phyloP scores from a whole-genome alignment of 1,140 invertebrate species.

The Steinernema khuongi region DNA sequence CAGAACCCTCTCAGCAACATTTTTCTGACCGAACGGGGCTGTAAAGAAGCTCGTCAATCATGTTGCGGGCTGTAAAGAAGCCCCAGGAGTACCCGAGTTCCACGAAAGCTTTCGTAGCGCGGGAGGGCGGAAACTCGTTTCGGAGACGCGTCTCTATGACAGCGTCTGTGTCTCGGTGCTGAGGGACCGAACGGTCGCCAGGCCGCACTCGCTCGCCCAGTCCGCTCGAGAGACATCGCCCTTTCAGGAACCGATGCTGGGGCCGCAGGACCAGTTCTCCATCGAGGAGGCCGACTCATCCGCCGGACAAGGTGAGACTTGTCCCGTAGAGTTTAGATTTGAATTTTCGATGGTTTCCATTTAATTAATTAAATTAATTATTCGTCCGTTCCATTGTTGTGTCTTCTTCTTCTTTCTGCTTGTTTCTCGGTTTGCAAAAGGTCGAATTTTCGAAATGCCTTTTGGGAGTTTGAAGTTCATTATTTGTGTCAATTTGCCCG shows the following conservation, averaged over 20 bases:
- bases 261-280: background rate
- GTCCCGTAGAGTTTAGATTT: background rate
- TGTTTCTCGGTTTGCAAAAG: too few species aligned
- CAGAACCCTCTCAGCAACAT: too few species aligned
- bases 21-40: too few species aligned
- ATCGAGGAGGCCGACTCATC: background rate
- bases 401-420: too few species aligned
- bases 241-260: background rate
- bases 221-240: background rate
- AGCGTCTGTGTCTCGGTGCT: background rate
- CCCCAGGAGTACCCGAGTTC: too few species aligned
- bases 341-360: background rate
- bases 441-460: too few species aligned
- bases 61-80: too few species aligned
- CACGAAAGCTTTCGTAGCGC: background rate
- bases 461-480: too few species aligned
- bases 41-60: too few species aligned
- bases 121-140: slow-evolving; percentile 1
- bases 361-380: too few species aligned
- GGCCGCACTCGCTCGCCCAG: background rate
- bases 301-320: background rate
- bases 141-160: background rate
- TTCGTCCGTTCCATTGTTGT: too few species aligned
- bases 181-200: background rate
- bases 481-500: too few species aligned